Conservation (phyloP, 2,113 vertebrate species). For the Paedocypris sp. region DNA sequence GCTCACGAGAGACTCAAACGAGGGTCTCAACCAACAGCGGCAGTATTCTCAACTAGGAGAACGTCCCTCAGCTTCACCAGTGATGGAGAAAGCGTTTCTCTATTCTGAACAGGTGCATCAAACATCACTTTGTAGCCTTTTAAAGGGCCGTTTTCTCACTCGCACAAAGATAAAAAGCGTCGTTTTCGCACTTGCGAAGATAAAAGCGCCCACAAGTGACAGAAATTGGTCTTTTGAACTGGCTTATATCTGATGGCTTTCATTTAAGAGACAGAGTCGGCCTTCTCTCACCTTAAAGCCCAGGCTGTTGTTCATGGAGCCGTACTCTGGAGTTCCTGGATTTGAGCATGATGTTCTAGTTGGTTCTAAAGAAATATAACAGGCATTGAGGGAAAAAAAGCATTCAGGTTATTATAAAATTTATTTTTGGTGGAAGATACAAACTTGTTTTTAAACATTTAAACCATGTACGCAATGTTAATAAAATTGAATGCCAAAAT, state of each 20-base stretch:
- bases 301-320: slow-evolving; percentile 87
- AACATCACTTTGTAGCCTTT: background rate
- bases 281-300: slow-evolving; percentile 79
- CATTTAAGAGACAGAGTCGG: background rate
- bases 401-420: too few species aligned
- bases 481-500: too few species aligned
- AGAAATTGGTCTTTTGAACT: background rate
- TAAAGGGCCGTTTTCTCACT: background rate
- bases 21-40: too few species aligned
- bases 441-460: too few species aligned
- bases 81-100: background rate
- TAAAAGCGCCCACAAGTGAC: slow-evolving; percentile 1
- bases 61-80: background rate
- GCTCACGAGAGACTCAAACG: too few species aligned
- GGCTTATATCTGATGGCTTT: slow-evolving; percentile 1
- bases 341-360: slow-evolving; percentile 85
- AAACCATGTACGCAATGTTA: too few species aligned
- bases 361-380: slow-evolving; percentile 65
- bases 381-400: too few species aligned
- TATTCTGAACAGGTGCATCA: background rate
- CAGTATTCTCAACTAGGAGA: too few species aligned
- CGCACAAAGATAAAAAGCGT: too few species aligned
- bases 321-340: slow-evolving; percentile 81
- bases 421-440: too few species aligned
- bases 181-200: too few species aligned